These are phyloP conservation scores for Hirtodrosophila histrioides DNA, from an alignment of 2,888 invertebrate species.

Conservation along the genomic window DNA sequence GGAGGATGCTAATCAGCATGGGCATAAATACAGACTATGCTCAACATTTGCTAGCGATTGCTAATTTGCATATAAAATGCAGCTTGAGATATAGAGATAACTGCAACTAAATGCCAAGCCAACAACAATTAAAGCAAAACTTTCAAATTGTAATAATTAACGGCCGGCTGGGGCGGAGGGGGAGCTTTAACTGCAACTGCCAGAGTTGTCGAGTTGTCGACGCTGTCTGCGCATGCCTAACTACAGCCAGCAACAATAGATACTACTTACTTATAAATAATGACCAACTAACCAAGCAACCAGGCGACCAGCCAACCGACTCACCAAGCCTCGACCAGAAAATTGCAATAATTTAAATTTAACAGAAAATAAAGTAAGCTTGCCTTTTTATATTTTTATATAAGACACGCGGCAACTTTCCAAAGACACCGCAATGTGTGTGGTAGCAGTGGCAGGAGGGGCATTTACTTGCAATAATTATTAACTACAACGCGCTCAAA, in stretches of 20 bases:
- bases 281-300: conserved; percentile 40
- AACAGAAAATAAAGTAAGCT: conserved; percentile 44
- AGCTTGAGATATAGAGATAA: conserved; percentile 40
- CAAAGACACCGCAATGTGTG: conserved; percentile 30
- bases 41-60: conserved; percentile 29
- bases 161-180: background rate
- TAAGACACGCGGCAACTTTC: conserved; percentile 60
- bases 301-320: conserved; percentile 16
- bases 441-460: conserved; percentile 15
- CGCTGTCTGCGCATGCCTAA: too few species aligned
- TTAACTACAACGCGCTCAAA: conserved; percentile 39
- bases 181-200: conserved; percentile 23
- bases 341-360: conserved; percentile 72
- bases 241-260: conserved; percentile 27
- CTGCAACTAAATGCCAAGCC: conserved; percentile 43
- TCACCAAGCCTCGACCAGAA: conserved; percentile 8
- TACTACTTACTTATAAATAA: conserved; percentile 34
- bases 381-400: conserved; percentile 40
- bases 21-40: conserved; percentile 29
- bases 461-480: conserved; percentile 44
- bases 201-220: conserved; percentile 27
- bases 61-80: conserved; percentile 69
- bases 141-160: conserved; percentile 59
- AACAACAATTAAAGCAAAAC: conserved; percentile 62
- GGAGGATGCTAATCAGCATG: conserved; percentile 53